Percentiles rank a stretch among this genome's conserved stretches.
These are phyloP conservation scores for Sebastiscus tertius DNA, from an alignment of 2,797 vertebrate species.

Conservation along the genomic window DNA sequence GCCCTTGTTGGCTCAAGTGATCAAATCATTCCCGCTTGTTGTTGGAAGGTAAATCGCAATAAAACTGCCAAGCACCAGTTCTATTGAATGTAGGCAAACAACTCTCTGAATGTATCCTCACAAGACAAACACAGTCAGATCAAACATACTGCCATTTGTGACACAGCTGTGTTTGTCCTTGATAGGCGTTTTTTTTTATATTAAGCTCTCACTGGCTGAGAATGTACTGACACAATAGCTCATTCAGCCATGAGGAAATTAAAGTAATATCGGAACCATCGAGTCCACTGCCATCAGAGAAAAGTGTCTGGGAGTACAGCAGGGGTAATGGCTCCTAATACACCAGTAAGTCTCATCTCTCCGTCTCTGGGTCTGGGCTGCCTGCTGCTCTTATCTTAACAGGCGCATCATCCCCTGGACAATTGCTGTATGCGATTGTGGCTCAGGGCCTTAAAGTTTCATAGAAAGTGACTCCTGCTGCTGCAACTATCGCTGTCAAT, in stretches of 20 bases:
- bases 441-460: constrained; percentile 34
- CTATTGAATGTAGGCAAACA: constrained; percentile 28
- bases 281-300: constrained; percentile 18
- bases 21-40: constrained; percentile 34
- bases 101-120: neutral
- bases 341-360: constrained; percentile 35
- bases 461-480: constrained; percentile 35
- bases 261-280: constrained; percentile 36
- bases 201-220: neutral
- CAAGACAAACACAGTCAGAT: constrained; percentile 17
- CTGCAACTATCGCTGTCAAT: constrained; percentile 17
- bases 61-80: neutral
- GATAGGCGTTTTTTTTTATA: neutral
- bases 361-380: constrained; percentile 19
- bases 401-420: constrained; percentile 50
- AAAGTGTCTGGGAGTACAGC: constrained; percentile 35
- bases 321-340: constrained; percentile 52
- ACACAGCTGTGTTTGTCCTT: constrained; percentile 50
- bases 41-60: constrained; percentile 6
- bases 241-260: constrained; percentile 46
- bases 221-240: constrained; percentile 22
- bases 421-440: constrained; percentile 30
- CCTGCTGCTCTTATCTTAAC: constrained; percentile 60
- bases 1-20: constrained; percentile 25
- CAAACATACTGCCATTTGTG: constrained; percentile 1